Evolutionary conservation across 2,113 vertebrate genomes (phyloP).

Genomic region (Osmerus mordax): DNA sequence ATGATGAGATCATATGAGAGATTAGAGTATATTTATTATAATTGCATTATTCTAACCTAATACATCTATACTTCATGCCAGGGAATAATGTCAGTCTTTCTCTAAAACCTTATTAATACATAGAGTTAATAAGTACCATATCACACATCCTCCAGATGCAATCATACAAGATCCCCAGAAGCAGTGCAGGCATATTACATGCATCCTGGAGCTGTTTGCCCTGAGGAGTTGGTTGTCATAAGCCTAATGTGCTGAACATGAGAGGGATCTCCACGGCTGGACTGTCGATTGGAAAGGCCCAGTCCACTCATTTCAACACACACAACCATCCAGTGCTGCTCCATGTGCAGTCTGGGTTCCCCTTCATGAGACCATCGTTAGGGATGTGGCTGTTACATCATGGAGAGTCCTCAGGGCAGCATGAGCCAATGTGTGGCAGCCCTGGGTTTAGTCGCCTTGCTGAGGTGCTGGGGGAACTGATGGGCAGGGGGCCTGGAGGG

Average conservation of each 20-base stretch:
- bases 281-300: background rate
- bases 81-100: background rate
- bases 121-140: too few species aligned
- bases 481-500: background rate
- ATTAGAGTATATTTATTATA: background rate
- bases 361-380: constrained; percentile 30
- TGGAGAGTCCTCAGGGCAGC: background rate
- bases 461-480: background rate
- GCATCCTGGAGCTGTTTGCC: too few species aligned
- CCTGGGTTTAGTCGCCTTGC: constrained; percentile 30
- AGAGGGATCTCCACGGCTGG: background rate
- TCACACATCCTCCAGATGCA: too few species aligned
- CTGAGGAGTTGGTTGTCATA: too few species aligned
- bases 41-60: background rate
- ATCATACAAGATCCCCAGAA: too few species aligned
- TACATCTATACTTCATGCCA: background rate
- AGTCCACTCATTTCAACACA: background rate
- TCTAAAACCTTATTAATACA: background rate
- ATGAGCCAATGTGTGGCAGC: background rate
- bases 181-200: too few species aligned
- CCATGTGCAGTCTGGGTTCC: constrained; percentile 20
- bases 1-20: background rate
- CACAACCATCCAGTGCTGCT: constrained; percentile 21
- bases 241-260: too few species aligned
- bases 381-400: constrained; percentile 22